Conservation (phyloP, 2,113 vertebrate species). For the Hirundichthys speculiger region DNA sequence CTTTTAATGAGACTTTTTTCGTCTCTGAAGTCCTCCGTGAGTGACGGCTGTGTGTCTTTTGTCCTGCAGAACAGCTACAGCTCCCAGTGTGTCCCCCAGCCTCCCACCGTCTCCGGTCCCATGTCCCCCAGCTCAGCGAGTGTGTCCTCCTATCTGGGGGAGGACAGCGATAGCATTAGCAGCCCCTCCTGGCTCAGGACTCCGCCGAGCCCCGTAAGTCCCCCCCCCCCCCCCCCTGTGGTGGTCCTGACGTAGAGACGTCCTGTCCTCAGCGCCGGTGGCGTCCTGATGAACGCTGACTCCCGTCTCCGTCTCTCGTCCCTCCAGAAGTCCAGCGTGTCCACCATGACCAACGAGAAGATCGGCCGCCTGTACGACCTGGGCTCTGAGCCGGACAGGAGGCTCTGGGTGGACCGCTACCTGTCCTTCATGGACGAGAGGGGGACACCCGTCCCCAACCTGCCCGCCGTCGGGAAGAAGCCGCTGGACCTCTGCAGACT, state of each 20-base stretch:
- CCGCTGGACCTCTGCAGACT: slow-evolving; percentile 93
- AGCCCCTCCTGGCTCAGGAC: slow-evolving; percentile 96
- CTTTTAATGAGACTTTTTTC: too few species aligned
- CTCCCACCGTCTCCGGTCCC: slow-evolving; percentile 90
- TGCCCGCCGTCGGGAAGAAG: slow-evolving; percentile 93
- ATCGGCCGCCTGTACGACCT: slow-evolving; percentile 91
- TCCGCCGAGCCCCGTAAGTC: slow-evolving; percentile 93
- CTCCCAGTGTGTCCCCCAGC: slow-evolving; percentile 93
- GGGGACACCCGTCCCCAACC: slow-evolving; percentile 86
- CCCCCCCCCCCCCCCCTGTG: too few species aligned
- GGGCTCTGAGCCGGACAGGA: slow-evolving; percentile 88
- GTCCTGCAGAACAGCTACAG: slow-evolving; percentile 92
- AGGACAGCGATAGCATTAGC: slow-evolving; percentile 95
- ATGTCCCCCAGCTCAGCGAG: slow-evolving; percentile 96
- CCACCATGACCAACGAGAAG: slow-evolving; percentile 90
- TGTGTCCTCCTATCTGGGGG: slow-evolving; percentile 94
- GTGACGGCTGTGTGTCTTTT: slow-evolving; percentile 49
- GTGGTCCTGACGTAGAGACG: too few species aligned
- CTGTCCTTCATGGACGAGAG: slow-evolving; percentile 94
- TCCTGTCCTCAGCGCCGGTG: too few species aligned
- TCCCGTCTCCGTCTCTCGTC: slow-evolving; percentile 2
- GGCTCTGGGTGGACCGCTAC: slow-evolving; percentile 91
- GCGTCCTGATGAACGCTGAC: too few species aligned
- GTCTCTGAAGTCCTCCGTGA: too few species aligned
- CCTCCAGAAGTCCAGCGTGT: slow-evolving; percentile 87